These are phyloP conservation scores for Papilio demoleus DNA, from an alignment of 2,888 invertebrate genomes.

Conservation along the genomic window DNA sequence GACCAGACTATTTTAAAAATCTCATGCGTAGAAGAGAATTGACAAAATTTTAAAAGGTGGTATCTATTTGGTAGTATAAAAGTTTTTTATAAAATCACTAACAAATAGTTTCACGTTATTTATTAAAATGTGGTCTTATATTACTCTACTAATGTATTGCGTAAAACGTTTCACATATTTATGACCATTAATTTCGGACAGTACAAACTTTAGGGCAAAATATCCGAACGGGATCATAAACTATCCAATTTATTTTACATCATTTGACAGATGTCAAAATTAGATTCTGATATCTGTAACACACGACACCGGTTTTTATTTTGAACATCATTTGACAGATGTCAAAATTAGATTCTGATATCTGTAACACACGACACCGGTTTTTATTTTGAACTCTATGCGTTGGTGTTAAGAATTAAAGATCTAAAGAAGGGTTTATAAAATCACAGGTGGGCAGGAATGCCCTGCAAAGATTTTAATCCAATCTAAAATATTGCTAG, in stretches of 20 bases:
- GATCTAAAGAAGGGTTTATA: not conserved
- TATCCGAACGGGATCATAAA: constrained; percentile 44
- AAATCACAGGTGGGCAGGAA: not conserved
- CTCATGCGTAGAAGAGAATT: too few species aligned
- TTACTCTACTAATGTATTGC: not conserved
- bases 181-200: constrained; percentile 19
- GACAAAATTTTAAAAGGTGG: too few species aligned
- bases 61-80: too few species aligned
- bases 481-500: constrained; percentile 43
- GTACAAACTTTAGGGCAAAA: constrained; percentile 23
- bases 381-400: constrained; percentile 42
- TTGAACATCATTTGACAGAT: too few species aligned
- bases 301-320: constrained; percentile 50
- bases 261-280: constrained; percentile 46
- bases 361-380: constrained; percentile 49
- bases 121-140: not conserved
- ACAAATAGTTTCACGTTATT: not conserved
- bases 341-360: too few species aligned
- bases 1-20: too few species aligned
- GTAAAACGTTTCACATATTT: constrained; percentile 14
- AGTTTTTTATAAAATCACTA: not conserved
- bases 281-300: constrained; percentile 17
- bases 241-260: constrained; percentile 45
- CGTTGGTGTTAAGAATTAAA: not conserved
- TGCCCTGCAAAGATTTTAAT: constrained; percentile 40